A percentile compares a stretch with the other conserved stretches of the same genome.
These are phyloP conservation scores for Coelinius sp. DNA, from an alignment of 2,888 invertebrate genomes.

Conservation along the genomic window DNA sequence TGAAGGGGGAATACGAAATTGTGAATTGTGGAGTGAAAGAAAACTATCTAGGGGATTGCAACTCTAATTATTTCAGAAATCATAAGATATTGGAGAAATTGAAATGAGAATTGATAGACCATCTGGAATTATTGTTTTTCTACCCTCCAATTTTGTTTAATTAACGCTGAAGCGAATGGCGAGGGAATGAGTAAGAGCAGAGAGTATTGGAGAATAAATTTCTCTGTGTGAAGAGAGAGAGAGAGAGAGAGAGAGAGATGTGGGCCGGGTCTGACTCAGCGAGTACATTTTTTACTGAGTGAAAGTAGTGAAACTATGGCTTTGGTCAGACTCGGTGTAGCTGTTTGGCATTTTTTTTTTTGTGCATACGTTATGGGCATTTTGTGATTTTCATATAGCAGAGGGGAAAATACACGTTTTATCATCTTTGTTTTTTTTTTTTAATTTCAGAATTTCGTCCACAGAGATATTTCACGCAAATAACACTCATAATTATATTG, in stretches of 20 bases:
- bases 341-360: not conserved
- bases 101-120: not conserved
- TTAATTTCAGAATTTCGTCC: slow-evolving; percentile 44
- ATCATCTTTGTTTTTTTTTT: not conserved
- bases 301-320: slow-evolving; percentile 7
- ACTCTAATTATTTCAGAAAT: slow-evolving; percentile 9
- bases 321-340: not conserved
- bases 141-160: slow-evolving; percentile 4
- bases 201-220: not conserved
- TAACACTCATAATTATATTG: too few species aligned
- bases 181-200: not conserved
- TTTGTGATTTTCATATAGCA: not conserved
- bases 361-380: slow-evolving; percentile 11
- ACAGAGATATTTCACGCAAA: slow-evolving; percentile 46
- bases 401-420: not conserved
- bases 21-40: not conserved
- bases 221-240: too few species aligned
- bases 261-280: not conserved
- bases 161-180: not conserved
- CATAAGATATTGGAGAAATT: slow-evolving; percentile 7
- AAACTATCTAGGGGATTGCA: not conserved
- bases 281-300: not conserved
- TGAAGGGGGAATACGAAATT: not conserved
- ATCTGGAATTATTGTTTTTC: not conserved
- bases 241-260: too few species aligned